A percentile compares a stretch with the other conserved stretches of the same genome.
Evolutionary conservation across 2,113 vertebrate genomes (phyloP).

Genomic region (Nansenia antarctica): DNA sequence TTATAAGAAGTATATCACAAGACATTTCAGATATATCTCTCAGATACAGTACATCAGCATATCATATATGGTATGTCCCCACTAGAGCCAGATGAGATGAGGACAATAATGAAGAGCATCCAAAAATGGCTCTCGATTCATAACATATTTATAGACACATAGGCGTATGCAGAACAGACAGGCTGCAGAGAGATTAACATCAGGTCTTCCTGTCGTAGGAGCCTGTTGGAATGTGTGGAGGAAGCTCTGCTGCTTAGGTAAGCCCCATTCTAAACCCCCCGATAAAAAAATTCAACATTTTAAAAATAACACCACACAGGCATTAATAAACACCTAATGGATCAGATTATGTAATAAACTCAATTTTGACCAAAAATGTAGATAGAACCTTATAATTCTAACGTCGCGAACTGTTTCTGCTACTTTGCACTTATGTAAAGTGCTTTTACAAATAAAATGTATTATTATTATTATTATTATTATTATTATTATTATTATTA

Average conservation of each 20-base stretch:
- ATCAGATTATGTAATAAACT: no score
- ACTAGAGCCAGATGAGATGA: background rate
- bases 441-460: no score
- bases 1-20: background rate
- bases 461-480: no score
- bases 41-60: background rate
- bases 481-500: no score
- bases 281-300: background rate
- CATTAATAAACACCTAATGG: no score
- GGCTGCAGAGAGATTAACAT: background rate
- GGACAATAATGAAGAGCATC: background rate
- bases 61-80: background rate
- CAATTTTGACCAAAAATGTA: no score
- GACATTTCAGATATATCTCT: background rate
- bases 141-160: background rate
- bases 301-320: no score
- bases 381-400: no score
- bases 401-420: no score
- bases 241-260: constrained; percentile 77
- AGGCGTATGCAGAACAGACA: background rate
- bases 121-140: background rate
- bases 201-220: constrained; percentile 49
- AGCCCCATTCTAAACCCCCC: constrained; percentile 3
- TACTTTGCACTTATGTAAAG: no score
- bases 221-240: constrained; percentile 76